Evolutionary conservation across 2,113 vertebrate species (phyloP), one percentile per base, ranked within the genome.

Genomic region (Lepidothrix coronata): DNA sequence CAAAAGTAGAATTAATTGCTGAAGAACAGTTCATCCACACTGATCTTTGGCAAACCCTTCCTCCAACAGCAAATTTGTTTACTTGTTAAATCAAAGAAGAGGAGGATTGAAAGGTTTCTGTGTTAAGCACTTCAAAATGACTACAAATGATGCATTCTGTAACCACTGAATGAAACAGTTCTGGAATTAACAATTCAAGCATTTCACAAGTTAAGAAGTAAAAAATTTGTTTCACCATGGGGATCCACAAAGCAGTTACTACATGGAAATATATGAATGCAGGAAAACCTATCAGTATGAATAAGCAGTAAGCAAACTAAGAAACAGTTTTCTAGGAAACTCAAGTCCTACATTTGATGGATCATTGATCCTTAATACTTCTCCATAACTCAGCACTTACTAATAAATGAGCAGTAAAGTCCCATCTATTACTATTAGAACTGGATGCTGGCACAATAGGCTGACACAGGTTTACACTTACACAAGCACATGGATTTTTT

Each of bases 1-100:
- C 85, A 95, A 49, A 27, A 85, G 65, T 54, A 95, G 55, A 91
- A 93, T 84, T 95, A 94, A 93, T 91, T 91, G 79, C 65, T 90
- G 82, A 94, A 91, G 85, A 91, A 88, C 55, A 90, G 61, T 79
- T 91, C 78, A 71, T 48, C 4, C 11, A 92, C 48, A 27, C 28
- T 58, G 70, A 85, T 75, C 54, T 57, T 78, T 87, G 88, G 44
- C 76, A 52, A 91, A 82, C 8, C 3, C 71, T 68, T 68, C 16
- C 37, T 76, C 73, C 82, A 85, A 48, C 2, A 49, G 25, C 44
- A 92, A 84, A 46, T 46, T 54, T 71, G 17, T 73, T 90, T 70
- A 68, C 52, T 72, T 67, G 52, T 11, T 90, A 72, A 91, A 59
- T 20, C 6, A 3, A 80, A 91, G 44, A 62, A 76, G 39, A 65